Evolutionary conservation across 2,888 invertebrate species (phyloP).

Genomic region (Smittia sp.): DNA sequence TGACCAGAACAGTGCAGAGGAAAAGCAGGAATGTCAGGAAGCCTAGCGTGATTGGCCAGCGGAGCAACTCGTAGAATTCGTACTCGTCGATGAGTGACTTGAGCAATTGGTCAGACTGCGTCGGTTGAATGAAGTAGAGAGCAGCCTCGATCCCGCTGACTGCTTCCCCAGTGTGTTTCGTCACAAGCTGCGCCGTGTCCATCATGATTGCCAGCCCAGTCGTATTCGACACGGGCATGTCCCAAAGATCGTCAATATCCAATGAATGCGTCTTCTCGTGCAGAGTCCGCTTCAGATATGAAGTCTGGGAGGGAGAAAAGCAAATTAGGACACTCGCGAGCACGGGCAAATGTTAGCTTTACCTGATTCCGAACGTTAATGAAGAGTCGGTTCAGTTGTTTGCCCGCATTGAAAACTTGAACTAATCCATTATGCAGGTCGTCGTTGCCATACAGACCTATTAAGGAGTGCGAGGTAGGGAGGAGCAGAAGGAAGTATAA

Average conservation of each 20-base stretch:
- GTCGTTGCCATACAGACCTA: constrained; percentile 86
- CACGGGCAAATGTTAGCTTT: constrained; percentile 41
- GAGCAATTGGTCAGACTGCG: constrained; percentile 25
- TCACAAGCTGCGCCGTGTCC: constrained; percentile 65
- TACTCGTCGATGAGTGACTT: constrained; percentile 25
- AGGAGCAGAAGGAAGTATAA: too few relatives aligned
- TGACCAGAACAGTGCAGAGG: constrained; percentile 52
- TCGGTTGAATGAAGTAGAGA: constrained; percentile 52
- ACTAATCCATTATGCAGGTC: constrained; percentile 88
- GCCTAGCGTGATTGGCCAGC: constrained; percentile 54
- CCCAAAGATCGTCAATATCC: constrained; percentile 70
- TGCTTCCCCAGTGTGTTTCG: constrained; percentile 72
- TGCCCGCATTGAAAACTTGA: constrained; percentile 75
- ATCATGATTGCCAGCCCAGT: constrained; percentile 70
- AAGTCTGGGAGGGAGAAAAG: constrained; percentile 59
- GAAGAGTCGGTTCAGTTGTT: constrained; percentile 76
- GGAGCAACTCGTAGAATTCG: constrained; percentile 53
- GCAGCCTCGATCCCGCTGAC: constrained; percentile 56
- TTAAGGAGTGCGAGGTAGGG: constrained; percentile 7
- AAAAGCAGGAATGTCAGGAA: constrained; percentile 52
- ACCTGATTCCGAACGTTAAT: constrained; percentile 80
- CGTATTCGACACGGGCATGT: constrained; percentile 74
- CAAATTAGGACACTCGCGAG: constrained; percentile 4
- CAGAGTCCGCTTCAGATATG: constrained; percentile 71
- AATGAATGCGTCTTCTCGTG: constrained; percentile 67